Conservation (phyloP, 2,797 vertebrate species). For the Hapalemur alaotrensis region DNA sequence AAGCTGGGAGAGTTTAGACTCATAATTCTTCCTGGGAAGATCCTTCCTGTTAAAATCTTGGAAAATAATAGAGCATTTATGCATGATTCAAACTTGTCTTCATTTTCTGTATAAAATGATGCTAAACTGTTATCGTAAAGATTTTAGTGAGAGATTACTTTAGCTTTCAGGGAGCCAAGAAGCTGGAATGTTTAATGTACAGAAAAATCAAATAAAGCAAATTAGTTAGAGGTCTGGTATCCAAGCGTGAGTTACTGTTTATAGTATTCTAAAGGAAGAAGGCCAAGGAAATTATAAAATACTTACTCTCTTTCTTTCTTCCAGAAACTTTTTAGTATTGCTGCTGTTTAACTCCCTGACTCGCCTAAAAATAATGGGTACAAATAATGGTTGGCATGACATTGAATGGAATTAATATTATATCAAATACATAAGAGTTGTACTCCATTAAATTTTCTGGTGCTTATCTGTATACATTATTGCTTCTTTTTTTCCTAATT, state of each 20-base stretch:
- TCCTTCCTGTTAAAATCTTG: slow-evolving; percentile 20
- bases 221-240: neutral
- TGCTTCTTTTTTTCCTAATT: neutral
- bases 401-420: neutral
- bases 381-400: neutral
- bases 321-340: slow-evolving; percentile 99
- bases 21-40: neutral
- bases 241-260: neutral
- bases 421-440: neutral
- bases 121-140: neutral
- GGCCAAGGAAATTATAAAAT: slow-evolving; percentile 35
- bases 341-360: slow-evolving; percentile 98
- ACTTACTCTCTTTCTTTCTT: slow-evolving; percentile 97
- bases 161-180: neutral
- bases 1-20: neutral
- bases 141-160: slow-evolving; percentile 16
- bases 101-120: neutral
- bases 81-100: neutral
- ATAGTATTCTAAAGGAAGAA: slow-evolving; percentile 21
- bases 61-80: neutral
- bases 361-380: slow-evolving; percentile 87
- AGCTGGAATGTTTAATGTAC: neutral
- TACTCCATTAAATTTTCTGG: neutral
- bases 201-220: slow-evolving; percentile 51
- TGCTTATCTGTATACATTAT: neutral